Evolutionary conservation across 2,888 invertebrate species (phyloP), one percentile per base, ranked within the genome.

Genomic region (Ochropleura plecta): DNA sequence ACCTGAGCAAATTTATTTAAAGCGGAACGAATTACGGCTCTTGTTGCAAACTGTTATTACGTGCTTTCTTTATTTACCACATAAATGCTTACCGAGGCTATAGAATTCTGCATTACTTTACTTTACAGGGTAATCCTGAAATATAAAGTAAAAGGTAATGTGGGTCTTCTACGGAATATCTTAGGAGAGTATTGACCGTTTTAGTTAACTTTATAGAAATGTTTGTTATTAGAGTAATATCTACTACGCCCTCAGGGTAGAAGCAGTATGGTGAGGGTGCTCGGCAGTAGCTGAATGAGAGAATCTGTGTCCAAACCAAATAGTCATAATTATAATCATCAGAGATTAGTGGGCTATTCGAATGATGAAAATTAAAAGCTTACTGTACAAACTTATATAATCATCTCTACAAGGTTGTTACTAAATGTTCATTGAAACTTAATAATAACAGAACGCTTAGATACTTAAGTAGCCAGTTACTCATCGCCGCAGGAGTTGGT

Each of bases 11-110:
- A 81, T 76, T 80, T 84, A 78, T 81, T 73, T 81, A 81, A 72
- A 84, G 73, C 74, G 84, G 81, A 83, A 81, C 76, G 64, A 81
- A 83, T 88, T 82, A 85, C 46, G 66, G 53, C 53, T 79, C 80
- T 83, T 74, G 57, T 71, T 80, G 81, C 65, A 80, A 83, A 81
- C 70, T 81, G 70, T 83, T 81, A 83, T 81, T 83, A 83, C 60
- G 49, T 64, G 84, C 57, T 68, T 75, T 74, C 70, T 79, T 83
- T 55, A 5, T 79, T 83, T 55, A 5, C 60, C 30, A 67, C 67
- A 59, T 70, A 73, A 73, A 69, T 64, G 42, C 70, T 78, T 44
- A 70, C 62, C 59, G 60, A n/a, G 49, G 66, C 30, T 51, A 70
- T 30, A 66, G 30, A 20, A 65, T 42, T 62, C 48, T 44, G 64